phyloP scores from a whole-genome alignment of 2,113 vertebrate species.

The Chloropsis hardwickii region DNA sequence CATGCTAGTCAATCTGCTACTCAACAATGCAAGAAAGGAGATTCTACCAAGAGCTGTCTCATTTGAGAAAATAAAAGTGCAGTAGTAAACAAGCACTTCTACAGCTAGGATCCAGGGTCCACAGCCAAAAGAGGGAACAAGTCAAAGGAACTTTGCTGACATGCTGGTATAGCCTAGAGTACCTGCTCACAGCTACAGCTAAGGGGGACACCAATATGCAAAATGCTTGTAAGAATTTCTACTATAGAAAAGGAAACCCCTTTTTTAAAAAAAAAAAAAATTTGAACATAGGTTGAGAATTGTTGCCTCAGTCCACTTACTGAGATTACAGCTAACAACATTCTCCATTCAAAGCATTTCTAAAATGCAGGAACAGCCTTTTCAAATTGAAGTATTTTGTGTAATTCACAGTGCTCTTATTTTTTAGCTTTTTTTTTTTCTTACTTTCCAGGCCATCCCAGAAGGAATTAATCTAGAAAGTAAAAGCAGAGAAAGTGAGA shows the following conservation, averaged over 20 bases:
- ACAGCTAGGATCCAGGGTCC: background rate
- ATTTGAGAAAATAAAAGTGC: background rate
- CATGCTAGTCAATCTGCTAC: background rate
- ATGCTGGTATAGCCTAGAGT: background rate
- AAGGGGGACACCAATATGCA: background rate
- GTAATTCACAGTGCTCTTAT: background rate
- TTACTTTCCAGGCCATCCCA: background rate
- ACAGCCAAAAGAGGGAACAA: background rate
- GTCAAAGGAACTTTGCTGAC: background rate
- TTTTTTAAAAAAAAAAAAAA: background rate
- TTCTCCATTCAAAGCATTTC: background rate
- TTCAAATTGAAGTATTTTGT: background rate
- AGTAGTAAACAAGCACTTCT: background rate
- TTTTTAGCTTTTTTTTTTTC: background rate
- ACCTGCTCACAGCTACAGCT: background rate
- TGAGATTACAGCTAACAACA: background rate
- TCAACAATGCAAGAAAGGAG: background rate
- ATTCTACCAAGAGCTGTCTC: background rate
- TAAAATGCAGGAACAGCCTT: background rate
- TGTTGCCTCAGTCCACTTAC: background rate
- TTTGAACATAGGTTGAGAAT: background rate
- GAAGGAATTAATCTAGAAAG: background rate
- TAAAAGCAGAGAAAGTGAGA: background rate
- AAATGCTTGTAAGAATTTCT: background rate
- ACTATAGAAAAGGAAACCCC: fast-evolving